phyloP scores from a whole-genome alignment of 2,888 invertebrate species.

The Mimas tiliae region DNA sequence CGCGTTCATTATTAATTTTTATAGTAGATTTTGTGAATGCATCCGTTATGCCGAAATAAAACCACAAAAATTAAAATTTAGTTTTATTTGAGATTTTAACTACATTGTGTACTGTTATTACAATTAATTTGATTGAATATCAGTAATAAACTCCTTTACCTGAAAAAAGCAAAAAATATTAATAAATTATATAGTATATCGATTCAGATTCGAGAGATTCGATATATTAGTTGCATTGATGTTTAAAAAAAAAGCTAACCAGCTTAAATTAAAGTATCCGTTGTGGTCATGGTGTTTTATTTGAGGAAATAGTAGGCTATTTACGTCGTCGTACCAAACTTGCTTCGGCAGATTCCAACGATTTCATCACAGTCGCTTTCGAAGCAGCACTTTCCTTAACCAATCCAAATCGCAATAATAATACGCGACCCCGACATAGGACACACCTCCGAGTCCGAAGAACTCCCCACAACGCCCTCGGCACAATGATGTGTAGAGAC shows the following conservation, averaged over 20 bases:
- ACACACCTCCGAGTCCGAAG: too few relatives aligned
- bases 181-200: background rate
- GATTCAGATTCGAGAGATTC: background rate
- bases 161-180: slow-evolving; percentile 3
- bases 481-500: too few relatives aligned
- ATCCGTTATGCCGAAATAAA: slow-evolving; percentile 42
- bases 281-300: background rate
- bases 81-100: slow-evolving; percentile 43
- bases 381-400: too few relatives aligned
- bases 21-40: slow-evolving; percentile 58
- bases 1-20: slow-evolving; percentile 49
- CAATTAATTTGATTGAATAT: background rate
- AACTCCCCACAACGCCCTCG: too few relatives aligned
- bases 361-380: too few relatives aligned
- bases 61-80: slow-evolving; percentile 35
- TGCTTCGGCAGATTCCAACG: too few relatives aligned
- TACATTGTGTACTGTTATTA: slow-evolving; percentile 34
- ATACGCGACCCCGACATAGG: too few relatives aligned
- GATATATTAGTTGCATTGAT: too few relatives aligned
- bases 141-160: background rate
- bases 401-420: too few relatives aligned
- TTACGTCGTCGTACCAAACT: too few relatives aligned
- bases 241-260: too few relatives aligned
- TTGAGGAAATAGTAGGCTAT: too few relatives aligned
- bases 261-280: background rate